Conservation (phyloP, 2,888 invertebrate genomes). For the Sphaerophoria taeniata region DNA sequence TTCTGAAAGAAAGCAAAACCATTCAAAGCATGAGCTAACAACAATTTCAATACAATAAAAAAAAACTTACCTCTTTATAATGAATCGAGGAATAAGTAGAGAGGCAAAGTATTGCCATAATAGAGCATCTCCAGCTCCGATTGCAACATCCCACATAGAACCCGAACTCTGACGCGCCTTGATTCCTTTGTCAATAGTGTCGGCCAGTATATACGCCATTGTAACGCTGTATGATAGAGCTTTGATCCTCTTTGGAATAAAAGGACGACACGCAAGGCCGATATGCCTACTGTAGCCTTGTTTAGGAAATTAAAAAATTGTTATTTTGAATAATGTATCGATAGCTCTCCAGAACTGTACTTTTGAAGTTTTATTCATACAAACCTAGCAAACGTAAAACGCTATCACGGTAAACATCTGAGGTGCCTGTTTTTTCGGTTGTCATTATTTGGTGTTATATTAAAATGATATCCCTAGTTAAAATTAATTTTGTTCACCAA, state of each 20-base stretch:
- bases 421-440: too few relatives aligned
- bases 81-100: slow-evolving; percentile 89
- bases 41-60: neutral
- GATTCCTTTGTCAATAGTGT: slow-evolving; percentile 90
- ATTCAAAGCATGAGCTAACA: too few relatives aligned
- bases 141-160: slow-evolving; percentile 76
- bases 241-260: slow-evolving; percentile 89
- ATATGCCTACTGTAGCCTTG: slow-evolving; percentile 98
- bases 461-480: too few relatives aligned
- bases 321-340: too few relatives aligned
- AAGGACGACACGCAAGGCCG: slow-evolving; percentile 95
- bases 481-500: too few relatives aligned
- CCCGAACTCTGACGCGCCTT: slow-evolving; percentile 86
- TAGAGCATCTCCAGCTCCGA: slow-evolving; percentile 90
- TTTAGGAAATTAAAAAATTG: slow-evolving; percentile 73
- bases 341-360: too few relatives aligned
- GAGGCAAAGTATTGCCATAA: slow-evolving; percentile 97
- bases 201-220: slow-evolving; percentile 93
- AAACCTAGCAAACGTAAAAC: too few relatives aligned
- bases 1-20: too few relatives aligned
- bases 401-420: too few relatives aligned
- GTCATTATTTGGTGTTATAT: too few relatives aligned
- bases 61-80: slow-evolving; percentile 88
- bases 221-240: slow-evolving; percentile 91
- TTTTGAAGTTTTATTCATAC: too few relatives aligned